Percentiles rank a stretch among this genome's conserved stretches.
phyloP scores from a whole-genome alignment of 2,797 vertebrate species.

The Gouania willdenowi region DNA sequence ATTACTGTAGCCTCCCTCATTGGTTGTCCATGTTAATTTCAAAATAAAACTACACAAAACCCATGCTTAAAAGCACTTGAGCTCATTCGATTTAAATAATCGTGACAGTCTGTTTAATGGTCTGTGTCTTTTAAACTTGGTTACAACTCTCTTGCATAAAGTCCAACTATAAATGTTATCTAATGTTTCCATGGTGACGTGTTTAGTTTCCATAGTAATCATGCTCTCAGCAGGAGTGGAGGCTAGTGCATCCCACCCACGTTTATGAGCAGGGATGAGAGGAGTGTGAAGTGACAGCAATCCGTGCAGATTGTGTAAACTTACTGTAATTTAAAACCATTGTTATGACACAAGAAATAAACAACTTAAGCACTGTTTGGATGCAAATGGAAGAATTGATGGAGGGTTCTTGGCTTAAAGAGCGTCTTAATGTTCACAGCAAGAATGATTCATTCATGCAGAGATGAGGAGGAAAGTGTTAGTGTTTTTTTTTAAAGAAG shows the following conservation, averaged over 20 bases:
- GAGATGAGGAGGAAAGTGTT: too few relatives aligned
- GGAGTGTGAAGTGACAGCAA: conserved; percentile 3
- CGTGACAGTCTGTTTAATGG: conserved; percentile 5
- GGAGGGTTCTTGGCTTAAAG: neutral
- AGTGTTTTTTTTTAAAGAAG: too few relatives aligned
- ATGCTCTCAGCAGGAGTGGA: conserved; percentile 32
- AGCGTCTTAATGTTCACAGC: neutral
- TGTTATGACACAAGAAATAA: conserved; percentile 7
- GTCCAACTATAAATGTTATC: conserved; percentile 35
- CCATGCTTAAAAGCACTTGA: too few relatives aligned
- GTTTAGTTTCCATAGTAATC: conserved; percentile 69
- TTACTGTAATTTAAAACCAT: conserved; percentile 3
- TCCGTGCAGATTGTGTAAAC: neutral
- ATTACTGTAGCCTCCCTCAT: too few relatives aligned
- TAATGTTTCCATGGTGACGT: conserved; percentile 69
- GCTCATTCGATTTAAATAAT: too few relatives aligned
- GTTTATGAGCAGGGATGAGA: conserved; percentile 29
- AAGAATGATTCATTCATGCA: conserved; percentile 1
- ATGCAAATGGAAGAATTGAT: neutral
- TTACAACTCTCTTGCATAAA: conserved; percentile 66
- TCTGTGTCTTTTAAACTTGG: conserved; percentile 12
- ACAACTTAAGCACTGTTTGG: neutral
- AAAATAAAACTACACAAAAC: too few relatives aligned
- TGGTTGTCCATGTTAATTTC: too few relatives aligned
- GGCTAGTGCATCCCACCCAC: conserved; percentile 26